A percentile compares a stretch with the other conserved stretches of the same genome.
Conservation (phyloP, 2,113 vertebrate genomes). For the Phylloscopus whistleri region DNA sequence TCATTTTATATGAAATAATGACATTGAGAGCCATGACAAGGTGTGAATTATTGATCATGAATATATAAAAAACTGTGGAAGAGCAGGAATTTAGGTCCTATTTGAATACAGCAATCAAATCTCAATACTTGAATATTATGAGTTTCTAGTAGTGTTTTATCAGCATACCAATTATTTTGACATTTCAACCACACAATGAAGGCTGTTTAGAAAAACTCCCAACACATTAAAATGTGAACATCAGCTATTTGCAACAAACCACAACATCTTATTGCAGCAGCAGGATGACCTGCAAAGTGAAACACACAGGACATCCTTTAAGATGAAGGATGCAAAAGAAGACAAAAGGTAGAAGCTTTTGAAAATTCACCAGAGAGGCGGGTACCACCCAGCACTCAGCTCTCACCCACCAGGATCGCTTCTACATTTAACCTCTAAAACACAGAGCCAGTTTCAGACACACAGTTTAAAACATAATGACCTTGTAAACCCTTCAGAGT, state of each 20-base stretch:
- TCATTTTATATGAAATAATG: background rate
- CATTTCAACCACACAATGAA: background rate
- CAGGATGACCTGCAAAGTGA: background rate
- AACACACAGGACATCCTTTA: background rate
- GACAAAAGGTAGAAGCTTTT: background rate
- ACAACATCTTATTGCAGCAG: background rate
- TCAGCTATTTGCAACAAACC: background rate
- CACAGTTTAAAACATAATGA: rapidly evolving
- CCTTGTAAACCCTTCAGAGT: background rate
- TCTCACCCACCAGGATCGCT: background rate
- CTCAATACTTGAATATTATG: background rate
- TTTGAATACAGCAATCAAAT: background rate
- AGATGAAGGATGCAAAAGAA: background rate
- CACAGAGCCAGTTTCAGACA: background rate
- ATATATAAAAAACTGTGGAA: background rate
- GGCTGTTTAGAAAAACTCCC: background rate
- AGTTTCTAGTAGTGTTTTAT: background rate
- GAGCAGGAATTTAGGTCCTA: background rate
- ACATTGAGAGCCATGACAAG: background rate
- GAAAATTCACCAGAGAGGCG: background rate
- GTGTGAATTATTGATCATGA: background rate
- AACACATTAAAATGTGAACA: background rate
- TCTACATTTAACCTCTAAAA: background rate
- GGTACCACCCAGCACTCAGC: background rate
- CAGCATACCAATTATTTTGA: background rate